A percentile compares a stretch with the other conserved stretches of the same genome.
phyloP scores from a whole-genome alignment of 2,113 vertebrate genomes.

The Myotis yumanensis region DNA sequence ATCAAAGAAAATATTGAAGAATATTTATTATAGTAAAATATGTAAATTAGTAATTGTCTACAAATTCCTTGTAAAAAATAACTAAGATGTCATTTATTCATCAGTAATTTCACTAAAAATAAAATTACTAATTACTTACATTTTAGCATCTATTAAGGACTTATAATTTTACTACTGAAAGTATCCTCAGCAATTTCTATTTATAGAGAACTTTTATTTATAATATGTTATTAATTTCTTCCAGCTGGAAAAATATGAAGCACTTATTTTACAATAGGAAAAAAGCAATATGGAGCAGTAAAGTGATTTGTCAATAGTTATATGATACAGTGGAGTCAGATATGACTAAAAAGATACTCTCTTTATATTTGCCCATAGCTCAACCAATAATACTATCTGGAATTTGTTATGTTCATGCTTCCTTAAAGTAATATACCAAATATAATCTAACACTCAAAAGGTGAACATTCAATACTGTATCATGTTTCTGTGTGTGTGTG shows the following conservation, averaged over 20 bases:
- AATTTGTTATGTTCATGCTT: neutral
- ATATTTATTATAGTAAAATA: neutral
- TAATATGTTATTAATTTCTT: neutral
- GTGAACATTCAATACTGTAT: neutral
- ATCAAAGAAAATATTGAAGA: neutral
- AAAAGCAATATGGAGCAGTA: neutral
- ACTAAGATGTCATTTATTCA: neutral
- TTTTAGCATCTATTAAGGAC: neutral
- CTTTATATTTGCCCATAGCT: neutral
- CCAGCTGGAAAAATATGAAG: neutral
- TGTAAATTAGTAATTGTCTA: neutral
- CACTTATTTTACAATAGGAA: neutral
- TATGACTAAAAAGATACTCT: neutral
- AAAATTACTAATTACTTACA: neutral
- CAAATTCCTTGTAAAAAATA: neutral
- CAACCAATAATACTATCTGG: neutral
- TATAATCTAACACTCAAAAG: neutral
- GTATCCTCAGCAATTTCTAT: neutral
- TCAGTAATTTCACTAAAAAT: neutral
- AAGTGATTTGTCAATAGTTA: neutral
- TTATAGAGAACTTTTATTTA: neutral
- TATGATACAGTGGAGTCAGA: neutral
- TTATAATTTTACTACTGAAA: slow-evolving; percentile 18
- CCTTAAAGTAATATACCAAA: slow-evolving; percentile 29
- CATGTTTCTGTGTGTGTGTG: neutral